These are phyloP conservation scores for Zosterops japonicus DNA, from an alignment of 2,113 vertebrate species.

Conservation along the genomic window DNA sequence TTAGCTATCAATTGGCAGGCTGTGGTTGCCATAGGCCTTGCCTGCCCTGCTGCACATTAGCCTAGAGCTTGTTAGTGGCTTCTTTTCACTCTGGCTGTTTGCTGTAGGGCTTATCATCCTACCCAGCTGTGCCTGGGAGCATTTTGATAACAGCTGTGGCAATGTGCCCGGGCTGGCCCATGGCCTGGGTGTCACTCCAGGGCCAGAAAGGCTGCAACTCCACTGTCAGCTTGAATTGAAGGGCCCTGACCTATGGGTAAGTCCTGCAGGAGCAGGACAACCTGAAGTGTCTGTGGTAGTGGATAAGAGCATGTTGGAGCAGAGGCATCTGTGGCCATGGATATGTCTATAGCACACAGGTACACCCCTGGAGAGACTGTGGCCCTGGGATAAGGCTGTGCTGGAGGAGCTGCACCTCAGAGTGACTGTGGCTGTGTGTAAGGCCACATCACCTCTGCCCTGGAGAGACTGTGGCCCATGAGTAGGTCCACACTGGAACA, in stretches of 20 bases:
- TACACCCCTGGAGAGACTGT: background rate
- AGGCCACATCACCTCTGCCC: background rate
- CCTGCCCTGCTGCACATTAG: background rate
- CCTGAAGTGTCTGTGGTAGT: background rate
- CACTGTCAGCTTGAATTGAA: background rate
- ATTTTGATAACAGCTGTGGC: background rate
- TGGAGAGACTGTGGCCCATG: background rate
- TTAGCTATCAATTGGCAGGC: background rate
- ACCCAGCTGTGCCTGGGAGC: background rate
- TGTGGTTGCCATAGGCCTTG: background rate
- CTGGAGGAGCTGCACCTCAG: background rate
- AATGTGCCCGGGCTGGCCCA: background rate
- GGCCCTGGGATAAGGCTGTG: background rate
- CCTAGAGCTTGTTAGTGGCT: background rate
- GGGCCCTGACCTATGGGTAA: background rate
- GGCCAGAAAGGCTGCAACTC: background rate
- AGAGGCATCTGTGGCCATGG: background rate
- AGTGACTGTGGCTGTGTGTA: background rate
- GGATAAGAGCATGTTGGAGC: background rate
- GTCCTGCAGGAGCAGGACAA: background rate
- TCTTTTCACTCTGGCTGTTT: background rate
- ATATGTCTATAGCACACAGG: background rate
- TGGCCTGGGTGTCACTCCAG: background rate
- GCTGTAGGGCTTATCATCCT: slow-evolving; percentile 5
- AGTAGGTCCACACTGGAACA: background rate